A percentile compares a stretch with the other conserved stretches of the same genome.
Evolutionary conservation across 2,888 invertebrate genomes (phyloP).

Genomic region (Magallana nippona): DNA sequence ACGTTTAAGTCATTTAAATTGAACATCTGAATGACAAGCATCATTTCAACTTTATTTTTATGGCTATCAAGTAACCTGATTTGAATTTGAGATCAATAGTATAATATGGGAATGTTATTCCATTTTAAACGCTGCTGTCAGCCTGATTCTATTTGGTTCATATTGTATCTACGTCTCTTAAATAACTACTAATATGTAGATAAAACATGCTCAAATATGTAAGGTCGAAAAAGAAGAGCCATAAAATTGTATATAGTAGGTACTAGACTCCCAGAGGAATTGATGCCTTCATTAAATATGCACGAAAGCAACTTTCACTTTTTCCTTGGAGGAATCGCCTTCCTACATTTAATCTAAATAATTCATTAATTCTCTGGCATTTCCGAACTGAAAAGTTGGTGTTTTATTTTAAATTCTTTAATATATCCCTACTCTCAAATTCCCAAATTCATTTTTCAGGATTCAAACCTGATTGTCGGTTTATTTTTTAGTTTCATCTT

Average conservation of each 20-base stretch:
- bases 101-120: neutral
- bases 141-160: too few species aligned
- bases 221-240: constrained; percentile 17
- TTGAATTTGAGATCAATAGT: neutral
- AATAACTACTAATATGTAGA: neutral
- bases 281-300: constrained; percentile 22
- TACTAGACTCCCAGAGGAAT: constrained; percentile 18
- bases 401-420: neutral
- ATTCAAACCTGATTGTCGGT: too few species aligned
- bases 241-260: constrained; percentile 30
- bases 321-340: constrained; percentile 16
- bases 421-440: neutral
- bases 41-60: constrained; percentile 5
- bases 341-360: constrained; percentile 35
- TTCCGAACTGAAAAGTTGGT: constrained; percentile 15
- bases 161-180: neutral
- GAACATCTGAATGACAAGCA: constrained; percentile 24
- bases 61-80: constrained; percentile 2
- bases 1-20: constrained; percentile 3
- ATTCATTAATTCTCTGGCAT: constrained; percentile 22
- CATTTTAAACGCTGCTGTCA: neutral
- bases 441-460: too few species aligned
- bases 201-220: constrained; percentile 28
- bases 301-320: constrained; percentile 22
- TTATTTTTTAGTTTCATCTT: too few species aligned